Conservation (phyloP, 2,888 invertebrate species). For the Drosophila heteroneura region DNA sequence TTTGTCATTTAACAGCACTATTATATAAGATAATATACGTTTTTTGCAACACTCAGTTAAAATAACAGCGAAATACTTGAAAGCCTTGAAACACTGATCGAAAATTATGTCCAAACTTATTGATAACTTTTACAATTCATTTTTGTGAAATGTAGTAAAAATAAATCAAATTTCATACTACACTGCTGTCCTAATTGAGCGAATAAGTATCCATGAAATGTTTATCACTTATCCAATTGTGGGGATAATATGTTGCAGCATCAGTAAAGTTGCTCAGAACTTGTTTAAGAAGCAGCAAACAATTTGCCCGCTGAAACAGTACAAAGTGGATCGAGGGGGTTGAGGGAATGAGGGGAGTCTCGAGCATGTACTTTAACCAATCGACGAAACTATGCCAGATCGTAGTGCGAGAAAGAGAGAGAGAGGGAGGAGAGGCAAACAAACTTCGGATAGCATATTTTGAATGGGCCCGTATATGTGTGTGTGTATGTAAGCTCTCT, state of each 20-base stretch:
- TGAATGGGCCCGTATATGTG: conserved; percentile 4
- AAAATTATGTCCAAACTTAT: conserved; percentile 6
- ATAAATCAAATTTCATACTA: neutral
- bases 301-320: conserved; percentile 2
- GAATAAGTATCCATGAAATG: neutral
- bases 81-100: conserved; percentile 3
- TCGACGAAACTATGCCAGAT: conserved; percentile 33
- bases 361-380: conserved; percentile 43
- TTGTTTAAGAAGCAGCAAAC: conserved; percentile 11
- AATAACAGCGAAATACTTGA: conserved; percentile 27
- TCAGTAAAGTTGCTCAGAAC: conserved; percentile 9
- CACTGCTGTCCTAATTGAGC: neutral
- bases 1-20: conserved; percentile 56
- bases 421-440: neutral
- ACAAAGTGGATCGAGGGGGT: neutral
- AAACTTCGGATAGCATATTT: conserved; percentile 11
- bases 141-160: neutral
- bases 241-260: conserved; percentile 20
- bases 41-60: conserved; percentile 35
- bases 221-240: conserved; percentile 9
- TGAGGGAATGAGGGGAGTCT: conserved; percentile 8
- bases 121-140: neutral
- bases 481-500: conserved; percentile 10
- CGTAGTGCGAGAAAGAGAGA: conserved; percentile 19
- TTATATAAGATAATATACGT: conserved; percentile 38